Percentiles rank a stretch among this genome's conserved stretches.
Conservation (phyloP, 2,888 invertebrate species). For the Chydorus sphaericus region DNA sequence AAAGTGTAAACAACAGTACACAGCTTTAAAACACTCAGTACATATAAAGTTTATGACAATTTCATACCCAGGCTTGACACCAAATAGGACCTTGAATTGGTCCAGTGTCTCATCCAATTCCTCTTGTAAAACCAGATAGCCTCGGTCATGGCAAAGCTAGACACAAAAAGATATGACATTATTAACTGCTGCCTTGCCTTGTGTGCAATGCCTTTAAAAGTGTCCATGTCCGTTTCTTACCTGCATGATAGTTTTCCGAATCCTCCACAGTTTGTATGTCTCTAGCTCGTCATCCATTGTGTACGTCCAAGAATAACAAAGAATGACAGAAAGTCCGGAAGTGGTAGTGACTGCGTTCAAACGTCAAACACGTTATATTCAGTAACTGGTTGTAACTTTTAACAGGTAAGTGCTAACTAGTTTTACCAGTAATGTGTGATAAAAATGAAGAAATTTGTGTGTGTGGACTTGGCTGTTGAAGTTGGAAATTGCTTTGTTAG, state of each 20-base stretch:
- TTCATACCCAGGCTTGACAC: conserved; percentile 78
- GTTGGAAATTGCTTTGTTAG: too few species aligned
- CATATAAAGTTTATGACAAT: not conserved
- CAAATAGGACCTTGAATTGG: conserved; percentile 92
- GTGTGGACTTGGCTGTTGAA: too few species aligned
- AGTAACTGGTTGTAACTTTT: too few species aligned
- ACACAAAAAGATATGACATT: conserved; percentile 20
- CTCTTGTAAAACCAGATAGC: conserved; percentile 96
- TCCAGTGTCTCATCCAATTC: conserved; percentile 98
- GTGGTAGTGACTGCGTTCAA: too few species aligned
- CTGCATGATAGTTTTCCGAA: conserved; percentile 97
- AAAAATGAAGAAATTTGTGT: too few species aligned
- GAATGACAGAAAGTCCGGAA: too few species aligned
- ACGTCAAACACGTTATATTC: too few species aligned
- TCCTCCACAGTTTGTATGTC: conserved; percentile 95
- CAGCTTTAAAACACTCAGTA: not conserved
- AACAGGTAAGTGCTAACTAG: too few species aligned
- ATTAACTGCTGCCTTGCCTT: not conserved
- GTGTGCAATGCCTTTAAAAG: not conserved
- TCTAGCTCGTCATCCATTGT: conserved; percentile 92
- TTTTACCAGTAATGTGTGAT: too few species aligned
- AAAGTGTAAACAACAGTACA: conserved; percentile 32
- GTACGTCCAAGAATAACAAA: too few species aligned
- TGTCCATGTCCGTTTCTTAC: conserved; percentile 32
- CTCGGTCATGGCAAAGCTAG: conserved; percentile 91